phyloP scores from a whole-genome alignment of 1,140 invertebrate genomes.

The Drosophila simulans region DNA sequence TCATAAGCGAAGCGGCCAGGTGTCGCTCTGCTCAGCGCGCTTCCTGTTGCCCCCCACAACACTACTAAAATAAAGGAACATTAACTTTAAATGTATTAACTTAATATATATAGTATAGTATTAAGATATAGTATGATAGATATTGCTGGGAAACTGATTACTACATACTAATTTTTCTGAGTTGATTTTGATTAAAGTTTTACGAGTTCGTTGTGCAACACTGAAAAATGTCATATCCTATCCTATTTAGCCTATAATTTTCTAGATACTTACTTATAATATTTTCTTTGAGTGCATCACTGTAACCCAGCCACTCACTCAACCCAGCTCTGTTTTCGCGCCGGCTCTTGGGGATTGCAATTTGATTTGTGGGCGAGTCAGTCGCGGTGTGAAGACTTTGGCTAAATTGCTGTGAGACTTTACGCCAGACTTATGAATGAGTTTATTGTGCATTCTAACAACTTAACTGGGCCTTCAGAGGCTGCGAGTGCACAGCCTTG shows the following conservation, averaged over 20 bases:
- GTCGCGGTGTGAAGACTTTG: constrained; percentile 42
- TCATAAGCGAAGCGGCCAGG: constrained; percentile 51
- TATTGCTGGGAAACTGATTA: too few relatives aligned
- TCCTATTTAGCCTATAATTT: neutral
- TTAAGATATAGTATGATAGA: too few relatives aligned
- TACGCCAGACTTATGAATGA: constrained; percentile 46
- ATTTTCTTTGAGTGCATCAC: constrained; percentile 13
- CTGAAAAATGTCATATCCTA: too few relatives aligned
- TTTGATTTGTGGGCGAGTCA: constrained; percentile 48
- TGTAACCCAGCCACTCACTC: constrained; percentile 13
- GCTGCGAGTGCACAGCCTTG: constrained; percentile 22
- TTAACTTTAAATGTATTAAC: neutral
- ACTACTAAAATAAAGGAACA: constrained; percentile 1
- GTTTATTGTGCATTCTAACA: constrained; percentile 52
- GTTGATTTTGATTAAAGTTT: too few relatives aligned
- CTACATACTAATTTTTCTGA: too few relatives aligned
- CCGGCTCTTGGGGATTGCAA: constrained; percentile 42
- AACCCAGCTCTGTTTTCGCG: constrained; percentile 17
- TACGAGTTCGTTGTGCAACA: too few relatives aligned
- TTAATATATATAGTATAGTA: too few relatives aligned
- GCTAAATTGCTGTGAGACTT: constrained; percentile 51
- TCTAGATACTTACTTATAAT: too few relatives aligned
- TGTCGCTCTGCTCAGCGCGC: constrained; percentile 44
- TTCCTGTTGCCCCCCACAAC: constrained; percentile 30
- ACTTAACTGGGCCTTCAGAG: constrained; percentile 45